phyloP scores from a whole-genome alignment of 2,113 vertebrate species.

The Arothron firmamentum region DNA sequence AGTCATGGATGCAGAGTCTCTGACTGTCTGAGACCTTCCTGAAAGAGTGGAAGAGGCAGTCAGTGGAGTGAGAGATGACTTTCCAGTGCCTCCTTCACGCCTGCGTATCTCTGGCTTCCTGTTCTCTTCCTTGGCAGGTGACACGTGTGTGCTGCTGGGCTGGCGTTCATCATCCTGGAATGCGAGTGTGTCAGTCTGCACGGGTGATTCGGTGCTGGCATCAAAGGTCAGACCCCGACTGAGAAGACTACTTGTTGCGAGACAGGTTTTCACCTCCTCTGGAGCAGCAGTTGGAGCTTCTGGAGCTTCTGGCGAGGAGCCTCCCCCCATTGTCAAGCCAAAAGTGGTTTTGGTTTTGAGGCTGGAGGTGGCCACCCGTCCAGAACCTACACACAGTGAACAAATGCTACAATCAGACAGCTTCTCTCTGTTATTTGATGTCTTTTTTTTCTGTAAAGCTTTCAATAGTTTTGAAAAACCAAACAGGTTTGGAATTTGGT shows the following conservation, averaged over 20 bases:
- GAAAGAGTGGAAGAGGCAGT: neutral
- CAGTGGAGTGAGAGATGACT: neutral
- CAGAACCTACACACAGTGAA: slow-evolving; percentile 13
- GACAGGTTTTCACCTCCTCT: slow-evolving; percentile 1
- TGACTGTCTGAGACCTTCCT: slow-evolving; percentile 19
- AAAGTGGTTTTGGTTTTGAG: slow-evolving; percentile 41
- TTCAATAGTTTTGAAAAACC: too few relatives aligned
- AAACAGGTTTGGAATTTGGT: too few relatives aligned
- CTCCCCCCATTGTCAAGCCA: slow-evolving; percentile 9
- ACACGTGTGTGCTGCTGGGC: neutral
- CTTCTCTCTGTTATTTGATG: too few relatives aligned
- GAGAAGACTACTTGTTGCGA: neutral
- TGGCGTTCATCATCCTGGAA: neutral
- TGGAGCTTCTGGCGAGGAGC: slow-evolving; percentile 1
- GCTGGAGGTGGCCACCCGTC: slow-evolving; percentile 40
- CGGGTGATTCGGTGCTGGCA: neutral
- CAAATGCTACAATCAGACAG: neutral
- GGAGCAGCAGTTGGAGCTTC: neutral
- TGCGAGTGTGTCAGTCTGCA: neutral
- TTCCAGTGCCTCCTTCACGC: slow-evolving; percentile 2
- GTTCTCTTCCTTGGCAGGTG: neutral
- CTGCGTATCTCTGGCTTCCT: slow-evolving; percentile 2
- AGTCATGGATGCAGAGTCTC: slow-evolving; percentile 74
- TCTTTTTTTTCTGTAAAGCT: neutral
- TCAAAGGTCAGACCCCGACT: slow-evolving; percentile 34